phyloP scores from a whole-genome alignment of 1,140 invertebrate species.

The Drosophila arizonae region DNA sequence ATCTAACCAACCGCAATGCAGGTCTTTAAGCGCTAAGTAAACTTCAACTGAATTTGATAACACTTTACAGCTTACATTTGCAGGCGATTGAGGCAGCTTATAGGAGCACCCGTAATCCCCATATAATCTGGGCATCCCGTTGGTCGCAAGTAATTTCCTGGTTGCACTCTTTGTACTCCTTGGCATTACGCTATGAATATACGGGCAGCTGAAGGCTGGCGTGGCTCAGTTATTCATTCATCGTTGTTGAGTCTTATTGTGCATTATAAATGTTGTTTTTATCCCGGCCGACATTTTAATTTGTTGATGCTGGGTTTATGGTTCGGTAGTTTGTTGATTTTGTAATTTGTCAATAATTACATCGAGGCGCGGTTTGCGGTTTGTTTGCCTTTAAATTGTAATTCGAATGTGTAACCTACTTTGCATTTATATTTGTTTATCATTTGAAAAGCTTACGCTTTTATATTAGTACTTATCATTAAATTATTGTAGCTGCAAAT shows the following conservation, averaged over 20 bases:
- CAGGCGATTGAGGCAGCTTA: slow-evolving; percentile 24
- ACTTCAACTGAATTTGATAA: too few species aligned
- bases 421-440: slow-evolving; percentile 19
- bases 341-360: slow-evolving; percentile 70
- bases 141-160: slow-evolving; percentile 37
- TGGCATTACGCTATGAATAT: not conserved
- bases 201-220: slow-evolving; percentile 13
- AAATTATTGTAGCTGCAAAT: not conserved
- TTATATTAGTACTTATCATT: not conserved
- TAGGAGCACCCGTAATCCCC: slow-evolving; percentile 35
- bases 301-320: slow-evolving; percentile 64
- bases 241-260: slow-evolving; percentile 62
- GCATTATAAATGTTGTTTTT: slow-evolving; percentile 68
- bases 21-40: too few species aligned
- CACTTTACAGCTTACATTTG: not conserved
- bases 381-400: slow-evolving; percentile 53
- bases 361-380: slow-evolving; percentile 50
- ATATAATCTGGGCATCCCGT: slow-evolving; percentile 41
- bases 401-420: slow-evolving; percentile 14
- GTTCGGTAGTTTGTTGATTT: slow-evolving; percentile 66
- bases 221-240: slow-evolving; percentile 50
- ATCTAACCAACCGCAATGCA: not conserved
- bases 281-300: slow-evolving; percentile 62
- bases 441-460: not conserved
- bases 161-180: slow-evolving; percentile 37